These are phyloP conservation scores for Agonopterix subpropinquella DNA, from an alignment of 2,888 invertebrate genomes.

Conservation along the genomic window DNA sequence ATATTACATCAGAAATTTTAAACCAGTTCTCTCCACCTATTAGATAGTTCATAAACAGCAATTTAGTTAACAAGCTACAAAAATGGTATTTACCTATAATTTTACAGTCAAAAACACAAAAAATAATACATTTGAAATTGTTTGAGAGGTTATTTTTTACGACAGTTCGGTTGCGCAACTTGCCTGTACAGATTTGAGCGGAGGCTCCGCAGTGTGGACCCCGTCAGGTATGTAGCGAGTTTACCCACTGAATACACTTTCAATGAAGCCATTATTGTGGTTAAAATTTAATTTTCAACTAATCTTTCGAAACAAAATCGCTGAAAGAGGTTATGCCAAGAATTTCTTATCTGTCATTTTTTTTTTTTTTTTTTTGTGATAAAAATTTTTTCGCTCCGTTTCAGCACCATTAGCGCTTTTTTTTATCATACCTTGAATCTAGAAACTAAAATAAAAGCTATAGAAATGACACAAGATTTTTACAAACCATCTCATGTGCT, in stretches of 20 bases:
- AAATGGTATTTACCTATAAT: no score
- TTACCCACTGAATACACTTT: constrained; percentile 65
- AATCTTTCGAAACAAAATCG: constrained; percentile 16
- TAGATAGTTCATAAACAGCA: no score
- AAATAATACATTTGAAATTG: background rate
- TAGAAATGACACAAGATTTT: no score
- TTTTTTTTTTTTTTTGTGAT: constrained; percentile 1
- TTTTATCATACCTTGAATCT: no score
- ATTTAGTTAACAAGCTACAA: no score
- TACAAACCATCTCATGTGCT: no score
- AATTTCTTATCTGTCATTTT: constrained; percentile 19
- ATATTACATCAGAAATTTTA: no score
- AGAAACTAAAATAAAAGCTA: no score
- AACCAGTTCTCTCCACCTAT: no score
- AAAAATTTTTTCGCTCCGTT: background rate
- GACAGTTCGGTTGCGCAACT: constrained; percentile 57
- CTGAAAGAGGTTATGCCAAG: constrained; percentile 41
- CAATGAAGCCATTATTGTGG: constrained; percentile 63
- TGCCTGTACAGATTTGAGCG: constrained; percentile 66
- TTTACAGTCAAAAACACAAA: no score
- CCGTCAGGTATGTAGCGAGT: constrained; percentile 64
- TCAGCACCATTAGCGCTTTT: no score
- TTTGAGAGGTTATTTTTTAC: constrained; percentile 31
- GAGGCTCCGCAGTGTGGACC: constrained; percentile 56
- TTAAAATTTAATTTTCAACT: constrained; percentile 11